A percentile compares a stretch with the other conserved stretches of the same genome.
Evolutionary conservation across 2,113 vertebrate species (phyloP).

Genomic region (Oxygymnocypris stewartii): DNA sequence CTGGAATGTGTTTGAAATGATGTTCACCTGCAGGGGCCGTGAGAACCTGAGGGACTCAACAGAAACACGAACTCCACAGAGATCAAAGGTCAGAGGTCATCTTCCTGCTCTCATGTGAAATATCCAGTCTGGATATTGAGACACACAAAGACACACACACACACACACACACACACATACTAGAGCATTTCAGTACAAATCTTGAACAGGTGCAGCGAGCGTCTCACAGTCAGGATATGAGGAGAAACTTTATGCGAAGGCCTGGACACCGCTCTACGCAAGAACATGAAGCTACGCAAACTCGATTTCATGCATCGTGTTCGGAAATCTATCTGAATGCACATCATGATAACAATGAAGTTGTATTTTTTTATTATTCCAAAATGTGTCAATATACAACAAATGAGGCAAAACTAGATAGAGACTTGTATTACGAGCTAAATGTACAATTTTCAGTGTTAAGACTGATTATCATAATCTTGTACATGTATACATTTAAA

Average conservation of each 20-base stretch:
- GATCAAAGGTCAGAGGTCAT: slow-evolving; percentile 50
- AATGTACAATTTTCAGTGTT: background rate
- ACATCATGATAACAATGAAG: background rate
- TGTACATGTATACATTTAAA: background rate
- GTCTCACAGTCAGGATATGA: background rate
- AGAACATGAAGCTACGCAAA: background rate
- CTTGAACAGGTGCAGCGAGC: slow-evolving; percentile 20
- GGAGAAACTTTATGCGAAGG: background rate
- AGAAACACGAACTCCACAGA: slow-evolving; percentile 32
- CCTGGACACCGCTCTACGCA: background rate
- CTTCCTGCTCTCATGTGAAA: slow-evolving; percentile 44
- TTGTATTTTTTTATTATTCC: background rate
- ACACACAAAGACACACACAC: slow-evolving; percentile 26
- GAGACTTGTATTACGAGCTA: background rate
- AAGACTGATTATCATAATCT: background rate
- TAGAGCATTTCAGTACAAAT: background rate
- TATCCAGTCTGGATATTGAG: slow-evolving; percentile 16
- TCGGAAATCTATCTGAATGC: background rate
- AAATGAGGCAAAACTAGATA: background rate
- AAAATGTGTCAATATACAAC: background rate
- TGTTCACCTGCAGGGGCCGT: slow-evolving; percentile 53
- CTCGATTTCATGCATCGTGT: background rate
- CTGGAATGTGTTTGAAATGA: slow-evolving; percentile 57
- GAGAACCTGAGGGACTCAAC: slow-evolving; percentile 52
- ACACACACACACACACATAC: slow-evolving; percentile 42